These are phyloP conservation scores for Pluvianellus socialis DNA, from an alignment of 2,113 vertebrate species.

Conservation along the genomic window DNA sequence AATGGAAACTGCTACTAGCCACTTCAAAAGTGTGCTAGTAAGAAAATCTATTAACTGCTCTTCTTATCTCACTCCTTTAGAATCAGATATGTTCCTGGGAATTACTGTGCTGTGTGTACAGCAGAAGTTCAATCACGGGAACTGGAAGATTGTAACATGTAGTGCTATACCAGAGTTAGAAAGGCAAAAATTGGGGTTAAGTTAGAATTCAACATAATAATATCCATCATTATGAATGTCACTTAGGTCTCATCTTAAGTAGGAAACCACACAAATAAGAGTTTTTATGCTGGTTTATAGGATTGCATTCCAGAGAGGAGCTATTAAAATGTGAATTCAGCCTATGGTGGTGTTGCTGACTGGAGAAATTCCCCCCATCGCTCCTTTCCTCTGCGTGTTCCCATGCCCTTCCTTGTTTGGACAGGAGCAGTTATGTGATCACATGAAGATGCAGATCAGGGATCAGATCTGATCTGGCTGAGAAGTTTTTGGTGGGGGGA, in stretches of 20 bases:
- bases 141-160: neutral
- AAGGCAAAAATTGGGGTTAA: neutral
- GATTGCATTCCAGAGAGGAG: neutral
- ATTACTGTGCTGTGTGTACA: neutral
- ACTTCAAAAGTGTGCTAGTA: neutral
- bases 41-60: slow-evolving; percentile 9
- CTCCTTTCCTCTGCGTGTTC: neutral
- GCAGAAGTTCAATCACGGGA: neutral
- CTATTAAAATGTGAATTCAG: neutral
- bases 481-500: neutral
- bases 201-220: neutral
- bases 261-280: neutral
- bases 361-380: neutral
- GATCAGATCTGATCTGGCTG: neutral
- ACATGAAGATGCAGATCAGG: neutral
- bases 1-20: neutral
- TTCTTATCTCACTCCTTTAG: neutral
- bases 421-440: neutral
- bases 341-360: neutral
- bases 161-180: neutral
- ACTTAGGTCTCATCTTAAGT: neutral
- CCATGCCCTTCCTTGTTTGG: neutral
- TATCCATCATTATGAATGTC: neutral
- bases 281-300: neutral
- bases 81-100: slow-evolving; percentile 11